These are phyloP conservation scores for Anniella stebbinsi DNA, from an alignment of 2,797 vertebrate genomes.

Conservation along the genomic window DNA sequence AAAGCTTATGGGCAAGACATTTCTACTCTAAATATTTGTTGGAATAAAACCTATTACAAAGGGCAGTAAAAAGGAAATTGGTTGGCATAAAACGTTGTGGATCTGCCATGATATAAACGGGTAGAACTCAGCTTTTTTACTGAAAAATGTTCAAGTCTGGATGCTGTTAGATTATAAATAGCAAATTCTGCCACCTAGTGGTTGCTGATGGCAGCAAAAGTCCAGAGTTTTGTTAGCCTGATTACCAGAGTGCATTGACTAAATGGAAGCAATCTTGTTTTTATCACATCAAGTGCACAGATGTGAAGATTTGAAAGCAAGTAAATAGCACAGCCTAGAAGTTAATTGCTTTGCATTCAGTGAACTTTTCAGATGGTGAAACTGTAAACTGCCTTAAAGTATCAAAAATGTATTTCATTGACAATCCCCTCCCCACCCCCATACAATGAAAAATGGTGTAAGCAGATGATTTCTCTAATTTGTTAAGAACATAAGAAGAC, in stretches of 20 bases:
- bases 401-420: not conserved
- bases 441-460: not conserved
- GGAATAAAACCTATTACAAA: not conserved
- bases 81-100: not conserved
- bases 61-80: not conserved
- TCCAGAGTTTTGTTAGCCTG: not conserved
- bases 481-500: not conserved
- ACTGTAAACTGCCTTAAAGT: not conserved
- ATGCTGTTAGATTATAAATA: not conserved
- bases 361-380: not conserved
- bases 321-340: not conserved
- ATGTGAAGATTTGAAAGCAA: not conserved
- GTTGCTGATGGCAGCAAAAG: not conserved
- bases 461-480: not conserved
- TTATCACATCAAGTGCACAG: not conserved
- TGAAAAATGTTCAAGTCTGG: not conserved
- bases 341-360: not conserved
- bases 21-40: slow-evolving; percentile 25
- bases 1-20: not conserved
- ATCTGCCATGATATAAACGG: not conserved
- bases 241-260: not conserved
- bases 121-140: not conserved
- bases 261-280: not conserved
- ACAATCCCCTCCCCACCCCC: not conserved
- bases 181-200: slow-evolving; percentile 34